Evolutionary conservation across 2,888 invertebrate species (phyloP), one percentile per base, ranked within the genome.

Genomic region (Acrobasis repandana): DNA sequence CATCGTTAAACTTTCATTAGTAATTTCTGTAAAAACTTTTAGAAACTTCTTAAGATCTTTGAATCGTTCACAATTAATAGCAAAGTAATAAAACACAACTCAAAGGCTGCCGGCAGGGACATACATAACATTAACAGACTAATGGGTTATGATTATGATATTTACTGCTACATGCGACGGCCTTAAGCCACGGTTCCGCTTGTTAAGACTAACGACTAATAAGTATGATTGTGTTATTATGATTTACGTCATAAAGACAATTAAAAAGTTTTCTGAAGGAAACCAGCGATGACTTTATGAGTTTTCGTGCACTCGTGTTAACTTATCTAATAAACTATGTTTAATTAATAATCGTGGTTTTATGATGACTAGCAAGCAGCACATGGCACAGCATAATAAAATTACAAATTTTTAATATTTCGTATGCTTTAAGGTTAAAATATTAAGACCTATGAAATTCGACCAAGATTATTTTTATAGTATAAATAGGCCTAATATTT

Each of bases 111-210:
- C 88, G 84, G 85, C 89, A 80, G 85, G 81, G 85, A 88, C 88
- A 88, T 83, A 88, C 88, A 88, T 83, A 78, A 82, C 85, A 86
- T 89, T 86, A 88, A 77, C 83, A 71, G 78, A 71, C 86, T 90
- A 90, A 90, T 89, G 87, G 90, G 77, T 79, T 85, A 82, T 85
- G 88, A 91, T 90, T 91, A 90, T 90, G 90, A 90, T 90, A 90
- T 90, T 90, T 88, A 90, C 89, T 80, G 81, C 86, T 83, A 79
- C 82, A 85, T 76, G 84, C 82, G 76, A 82, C 72, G 67, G 75
- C 65, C 68, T 85, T 86, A 87, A 85, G 80, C 74, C 68, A 65
- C 75, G 66, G 77, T 82, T 71, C 70, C 79, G 67, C 70, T 71
- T n/a, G 67, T 62, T 54, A 67, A 72, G 71, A 67, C 60, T 10